phyloP scores from a whole-genome alignment of 2,113 vertebrate species.

The Tyto alba region DNA sequence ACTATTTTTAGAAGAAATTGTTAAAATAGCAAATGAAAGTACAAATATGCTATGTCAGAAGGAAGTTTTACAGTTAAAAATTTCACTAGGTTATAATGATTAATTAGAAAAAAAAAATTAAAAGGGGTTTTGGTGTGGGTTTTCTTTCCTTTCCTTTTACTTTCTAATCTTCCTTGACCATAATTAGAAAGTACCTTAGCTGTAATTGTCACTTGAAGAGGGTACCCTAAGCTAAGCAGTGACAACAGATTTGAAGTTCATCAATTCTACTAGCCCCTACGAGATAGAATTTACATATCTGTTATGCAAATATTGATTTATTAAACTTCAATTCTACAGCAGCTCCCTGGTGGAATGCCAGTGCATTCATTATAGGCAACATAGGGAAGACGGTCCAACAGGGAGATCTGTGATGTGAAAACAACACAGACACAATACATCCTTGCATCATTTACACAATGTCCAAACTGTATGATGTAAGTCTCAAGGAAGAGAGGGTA shows the following conservation, averaged over 20 bases:
- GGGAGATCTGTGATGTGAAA: background rate
- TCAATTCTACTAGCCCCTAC: background rate
- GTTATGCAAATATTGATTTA: background rate
- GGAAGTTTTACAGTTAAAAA: background rate
- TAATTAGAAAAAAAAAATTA: background rate
- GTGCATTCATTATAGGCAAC: background rate
- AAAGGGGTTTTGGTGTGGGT: rapidly evolving
- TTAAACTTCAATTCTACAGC: background rate
- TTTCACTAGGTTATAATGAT: background rate
- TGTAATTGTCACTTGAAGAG: background rate
- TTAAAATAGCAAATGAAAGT: background rate
- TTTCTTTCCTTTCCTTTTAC: background rate
- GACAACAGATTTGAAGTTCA: background rate
- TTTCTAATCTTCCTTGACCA: background rate
- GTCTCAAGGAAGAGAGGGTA: background rate
- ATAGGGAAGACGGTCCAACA: background rate
- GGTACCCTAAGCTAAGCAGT: background rate
- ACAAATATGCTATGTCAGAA: background rate
- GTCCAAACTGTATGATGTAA: background rate
- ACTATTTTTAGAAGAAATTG: background rate
- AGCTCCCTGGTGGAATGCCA: background rate
- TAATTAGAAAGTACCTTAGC: background rate
- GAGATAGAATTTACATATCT: background rate
- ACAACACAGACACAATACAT: rapidly evolving
- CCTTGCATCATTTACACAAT: background rate